Percentiles rank a stretch among this genome's conserved stretches.
These are phyloP conservation scores for Chaitophorus viminalis DNA, from an alignment of 2,888 invertebrate species.

Conservation along the genomic window DNA sequence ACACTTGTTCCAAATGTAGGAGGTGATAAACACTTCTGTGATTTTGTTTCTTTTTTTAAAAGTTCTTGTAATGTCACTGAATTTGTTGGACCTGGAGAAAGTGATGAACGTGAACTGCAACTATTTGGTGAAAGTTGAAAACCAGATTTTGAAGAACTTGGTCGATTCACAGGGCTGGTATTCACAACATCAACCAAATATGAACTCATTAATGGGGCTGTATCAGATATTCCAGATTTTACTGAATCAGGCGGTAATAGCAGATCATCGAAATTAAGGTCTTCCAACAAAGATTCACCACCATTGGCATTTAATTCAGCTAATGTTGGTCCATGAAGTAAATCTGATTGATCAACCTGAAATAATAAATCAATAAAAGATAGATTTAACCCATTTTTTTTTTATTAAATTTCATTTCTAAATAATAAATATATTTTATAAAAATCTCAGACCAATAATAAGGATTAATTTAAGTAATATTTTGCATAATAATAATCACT, in stretches of 20 bases:
- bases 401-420: neutral
- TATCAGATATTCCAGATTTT: slow-evolving; percentile 53
- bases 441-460: neutral
- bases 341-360: slow-evolving; percentile 86
- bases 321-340: slow-evolving; percentile 77
- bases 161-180: slow-evolving; percentile 54
- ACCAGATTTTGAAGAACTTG: slow-evolving; percentile 58
- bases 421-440: neutral
- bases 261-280: slow-evolving; percentile 87
- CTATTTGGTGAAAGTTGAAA: slow-evolving; percentile 59
- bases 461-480: neutral
- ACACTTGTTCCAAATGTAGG: slow-evolving; percentile 55
- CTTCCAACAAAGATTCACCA: slow-evolving; percentile 77
- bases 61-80: slow-evolving; percentile 55
- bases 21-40: slow-evolving; percentile 54
- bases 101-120: slow-evolving; percentile 60
- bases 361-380: slow-evolving; percentile 69
- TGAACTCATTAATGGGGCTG: slow-evolving; percentile 55
- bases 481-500: too few relatives aligned
- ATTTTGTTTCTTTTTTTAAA: slow-evolving; percentile 53
- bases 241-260: slow-evolving; percentile 75
- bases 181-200: slow-evolving; percentile 52
- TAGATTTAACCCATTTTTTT: too few relatives aligned
- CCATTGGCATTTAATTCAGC: slow-evolving; percentile 80
- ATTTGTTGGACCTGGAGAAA: slow-evolving; percentile 57